Evolutionary conservation across 2,888 invertebrate genomes (phyloP), one percentile per base, ranked within the genome.

Genomic region (Linnaemya vulpina): DNA sequence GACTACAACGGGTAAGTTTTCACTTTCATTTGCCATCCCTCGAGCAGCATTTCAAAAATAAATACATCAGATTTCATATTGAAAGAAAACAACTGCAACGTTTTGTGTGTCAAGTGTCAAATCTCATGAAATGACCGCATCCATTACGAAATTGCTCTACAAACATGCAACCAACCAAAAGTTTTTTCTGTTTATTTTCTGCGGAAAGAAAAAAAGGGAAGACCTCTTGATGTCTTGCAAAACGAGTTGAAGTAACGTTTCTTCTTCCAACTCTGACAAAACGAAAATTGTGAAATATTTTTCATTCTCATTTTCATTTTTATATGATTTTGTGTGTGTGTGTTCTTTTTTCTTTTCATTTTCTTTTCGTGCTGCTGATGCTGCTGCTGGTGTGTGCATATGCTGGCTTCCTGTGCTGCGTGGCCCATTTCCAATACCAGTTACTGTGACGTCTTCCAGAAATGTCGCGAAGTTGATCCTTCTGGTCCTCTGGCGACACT

Each of bases 391-490:
- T 81, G 46, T 43, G n/a, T 55, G 43, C 40, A 1, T 53, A 30
- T 30, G 30, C 30, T 13, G 17, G 53, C 63, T 13, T 49, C 0
- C 43, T 30, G 5, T 11, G 10, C 7, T 49, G 30, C 25, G 20
- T 20, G 30, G 17, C 3, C 10, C 2, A 9, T 35, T 63, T 55
- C 13, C 17, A 22, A 65, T 71, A 65, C 9, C 49, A 94, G 94
- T 55, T 95, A 95, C 92, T 95, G 95, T 91, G 95, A 95, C 92
- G 95, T 95, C 88, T 95, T 95, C 93, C 95, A 95, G 91, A 94
- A 94, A 90, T 98, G 98, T 91, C 94, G 98, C 88, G 98, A 98
- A 93, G 97, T 98, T 83, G 98, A 98, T 94, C 98, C 98, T 17
- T 97, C 97, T 1, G 98, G 98, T 10, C 98, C 98, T 15, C 93